Conservation (phyloP, 2,797 vertebrate genomes). For the Pygocentrus nattereri region DNA sequence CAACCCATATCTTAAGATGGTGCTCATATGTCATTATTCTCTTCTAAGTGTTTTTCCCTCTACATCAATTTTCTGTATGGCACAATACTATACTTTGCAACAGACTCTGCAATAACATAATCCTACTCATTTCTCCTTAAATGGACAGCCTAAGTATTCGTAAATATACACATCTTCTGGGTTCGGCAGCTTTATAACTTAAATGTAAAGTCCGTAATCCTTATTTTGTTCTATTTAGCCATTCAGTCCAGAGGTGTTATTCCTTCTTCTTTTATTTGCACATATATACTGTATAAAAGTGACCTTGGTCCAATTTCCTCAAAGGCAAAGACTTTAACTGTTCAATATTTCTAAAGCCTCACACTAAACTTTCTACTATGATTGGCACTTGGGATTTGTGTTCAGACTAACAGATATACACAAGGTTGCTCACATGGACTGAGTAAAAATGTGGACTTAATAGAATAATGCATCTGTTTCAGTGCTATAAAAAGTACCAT, state of each 20-base stretch:
- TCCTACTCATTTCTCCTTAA: background rate
- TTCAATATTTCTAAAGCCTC: background rate
- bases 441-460: conserved; percentile 8
- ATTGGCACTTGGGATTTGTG: background rate
- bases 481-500: conserved; percentile 44
- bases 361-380: background rate
- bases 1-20: background rate
- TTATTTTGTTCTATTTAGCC: background rate
- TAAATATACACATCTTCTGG: background rate
- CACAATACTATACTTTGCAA: background rate
- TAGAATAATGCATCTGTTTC: conserved; percentile 22
- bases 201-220: background rate
- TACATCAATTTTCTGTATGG: background rate
- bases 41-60: background rate
- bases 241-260: background rate
- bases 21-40: background rate
- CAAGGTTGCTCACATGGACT: conserved; percentile 37
- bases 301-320: background rate
- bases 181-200: background rate
- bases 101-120: background rate
- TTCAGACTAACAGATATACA: conserved; percentile 35
- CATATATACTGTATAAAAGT: background rate
- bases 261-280: background rate
- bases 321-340: background rate
- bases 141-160: background rate